Evolutionary conservation across 2,113 vertebrate species (phyloP).

Genomic region (Corynorhinus townsendii): DNA sequence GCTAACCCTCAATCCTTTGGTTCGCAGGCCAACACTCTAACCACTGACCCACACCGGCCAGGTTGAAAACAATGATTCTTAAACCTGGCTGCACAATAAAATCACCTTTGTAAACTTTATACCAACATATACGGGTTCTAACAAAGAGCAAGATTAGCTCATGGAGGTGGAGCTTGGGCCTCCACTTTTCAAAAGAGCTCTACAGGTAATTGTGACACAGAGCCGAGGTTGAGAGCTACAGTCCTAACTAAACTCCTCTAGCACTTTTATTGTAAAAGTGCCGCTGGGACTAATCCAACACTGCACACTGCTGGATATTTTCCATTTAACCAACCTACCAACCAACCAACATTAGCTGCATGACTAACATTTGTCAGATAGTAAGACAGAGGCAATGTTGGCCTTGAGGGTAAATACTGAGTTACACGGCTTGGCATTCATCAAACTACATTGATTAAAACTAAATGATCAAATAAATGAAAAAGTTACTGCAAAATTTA

Average conservation of each 20-base stretch:
- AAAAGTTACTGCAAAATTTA: constrained; percentile 15
- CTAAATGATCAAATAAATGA: neutral
- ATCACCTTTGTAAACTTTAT: neutral
- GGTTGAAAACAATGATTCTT: neutral
- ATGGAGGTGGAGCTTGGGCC: neutral
- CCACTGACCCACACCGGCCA: too few species aligned
- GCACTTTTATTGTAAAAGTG: neutral
- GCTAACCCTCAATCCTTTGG: too few species aligned
- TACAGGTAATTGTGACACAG: fast-evolving
- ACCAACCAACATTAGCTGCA: neutral
- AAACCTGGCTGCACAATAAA: neutral
- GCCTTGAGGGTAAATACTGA: neutral
- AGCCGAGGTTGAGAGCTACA: neutral
- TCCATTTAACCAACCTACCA: neutral
- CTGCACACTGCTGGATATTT: too few species aligned
- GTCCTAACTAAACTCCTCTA: neutral
- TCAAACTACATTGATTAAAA: neutral
- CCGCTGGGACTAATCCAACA: neutral
- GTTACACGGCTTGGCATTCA: neutral
- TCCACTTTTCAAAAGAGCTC: neutral
- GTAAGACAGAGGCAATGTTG: neutral
- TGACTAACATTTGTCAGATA: neutral
- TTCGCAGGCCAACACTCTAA: too few species aligned
- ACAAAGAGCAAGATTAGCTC: neutral
- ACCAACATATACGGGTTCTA: neutral